Evolutionary conservation across 2,113 vertebrate genomes (phyloP).

Genomic region (Pelodiscus sinensis): DNA sequence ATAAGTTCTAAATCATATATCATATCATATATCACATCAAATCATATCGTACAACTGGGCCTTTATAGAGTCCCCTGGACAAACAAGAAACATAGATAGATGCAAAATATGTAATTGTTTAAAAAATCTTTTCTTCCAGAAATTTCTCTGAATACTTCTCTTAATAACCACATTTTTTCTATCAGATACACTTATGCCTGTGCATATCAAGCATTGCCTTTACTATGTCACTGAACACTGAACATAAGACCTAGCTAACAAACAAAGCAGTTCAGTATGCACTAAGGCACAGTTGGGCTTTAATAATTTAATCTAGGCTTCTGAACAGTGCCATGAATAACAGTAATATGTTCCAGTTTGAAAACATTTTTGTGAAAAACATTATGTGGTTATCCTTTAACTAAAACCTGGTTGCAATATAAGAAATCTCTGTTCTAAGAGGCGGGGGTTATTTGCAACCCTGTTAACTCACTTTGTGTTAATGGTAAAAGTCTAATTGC

Average conservation of each 20-base stretch:
- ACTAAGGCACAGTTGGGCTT: background rate
- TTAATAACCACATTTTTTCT: background rate
- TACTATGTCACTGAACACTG: background rate
- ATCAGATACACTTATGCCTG: background rate
- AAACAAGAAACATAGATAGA: background rate
- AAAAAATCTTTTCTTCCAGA: background rate
- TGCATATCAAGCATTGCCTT: background rate
- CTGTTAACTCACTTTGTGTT: background rate
- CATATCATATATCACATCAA: background rate
- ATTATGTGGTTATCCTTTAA: background rate
- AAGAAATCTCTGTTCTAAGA: background rate
- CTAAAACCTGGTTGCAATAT: background rate
- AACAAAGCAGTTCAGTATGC: background rate
- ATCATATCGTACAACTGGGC: background rate
- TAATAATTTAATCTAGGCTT: background rate
- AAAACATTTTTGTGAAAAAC: background rate
- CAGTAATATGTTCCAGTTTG: background rate
- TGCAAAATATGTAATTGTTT: background rate
- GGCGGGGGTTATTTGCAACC: background rate
- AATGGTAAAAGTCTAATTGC: conserved; percentile 5
- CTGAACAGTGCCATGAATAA: background rate
- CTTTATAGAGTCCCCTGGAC: background rate
- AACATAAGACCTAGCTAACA: background rate
- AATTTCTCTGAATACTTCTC: background rate
- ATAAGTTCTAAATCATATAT: background rate